Evolutionary conservation across 2,113 vertebrate genomes (phyloP).

Genomic region (Bombycilla garrulus): DNA sequence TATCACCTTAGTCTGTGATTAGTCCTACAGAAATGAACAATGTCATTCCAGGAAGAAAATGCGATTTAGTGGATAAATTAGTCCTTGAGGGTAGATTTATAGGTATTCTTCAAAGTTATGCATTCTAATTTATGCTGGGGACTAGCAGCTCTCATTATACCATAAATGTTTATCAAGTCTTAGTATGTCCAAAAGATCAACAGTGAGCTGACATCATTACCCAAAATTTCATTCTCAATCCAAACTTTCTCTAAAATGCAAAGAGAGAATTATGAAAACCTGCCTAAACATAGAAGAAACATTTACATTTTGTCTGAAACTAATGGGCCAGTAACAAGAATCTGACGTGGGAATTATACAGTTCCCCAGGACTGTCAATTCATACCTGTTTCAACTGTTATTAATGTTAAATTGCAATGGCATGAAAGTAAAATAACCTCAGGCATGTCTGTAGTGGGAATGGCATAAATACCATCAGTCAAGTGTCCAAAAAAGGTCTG

Average conservation of each 20-base stretch:
- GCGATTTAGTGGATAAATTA: neutral
- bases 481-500: neutral
- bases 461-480: neutral
- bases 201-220: neutral
- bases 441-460: neutral
- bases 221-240: neutral
- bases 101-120: neutral
- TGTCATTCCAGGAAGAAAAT: neutral
- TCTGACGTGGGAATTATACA: neutral
- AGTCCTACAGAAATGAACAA: neutral
- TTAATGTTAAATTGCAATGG: neutral
- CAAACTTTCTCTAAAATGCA: neutral
- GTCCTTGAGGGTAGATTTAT: neutral
- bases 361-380: neutral
- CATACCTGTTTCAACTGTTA: neutral
- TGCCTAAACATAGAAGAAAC: neutral
- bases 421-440: conserved; percentile 1
- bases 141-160: neutral
- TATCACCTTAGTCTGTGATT: neutral
- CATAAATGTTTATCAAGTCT: neutral
- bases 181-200: neutral
- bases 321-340: neutral
- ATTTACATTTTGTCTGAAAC: neutral
- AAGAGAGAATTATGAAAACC: neutral
- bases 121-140: fast-evolving